A percentile compares a stretch with the other conserved stretches of the same genome.
Evolutionary conservation across 2,113 vertebrate genomes (phyloP).

Genomic region (Struthio camelus): DNA sequence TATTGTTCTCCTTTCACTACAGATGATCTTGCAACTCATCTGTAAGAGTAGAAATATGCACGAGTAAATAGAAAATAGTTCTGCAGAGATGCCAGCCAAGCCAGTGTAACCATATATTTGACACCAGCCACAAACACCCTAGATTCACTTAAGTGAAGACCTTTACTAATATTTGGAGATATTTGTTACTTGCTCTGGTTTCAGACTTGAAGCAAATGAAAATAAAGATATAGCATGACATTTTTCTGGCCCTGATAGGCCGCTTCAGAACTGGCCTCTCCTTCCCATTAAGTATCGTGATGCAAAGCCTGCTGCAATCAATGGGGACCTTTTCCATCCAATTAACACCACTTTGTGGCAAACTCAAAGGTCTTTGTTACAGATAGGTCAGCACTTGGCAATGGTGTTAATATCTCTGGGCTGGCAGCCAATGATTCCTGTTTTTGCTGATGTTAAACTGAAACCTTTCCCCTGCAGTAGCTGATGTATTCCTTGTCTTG

Average conservation of each 20-base stretch:
- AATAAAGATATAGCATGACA: not conserved
- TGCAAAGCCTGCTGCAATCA: not conserved
- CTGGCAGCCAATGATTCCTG: not conserved
- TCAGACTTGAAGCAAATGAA: not conserved
- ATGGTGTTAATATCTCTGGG: not conserved
- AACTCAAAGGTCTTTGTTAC: not conserved
- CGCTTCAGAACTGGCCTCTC: not conserved
- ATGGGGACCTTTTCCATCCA: not conserved
- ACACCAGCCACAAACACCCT: not conserved
- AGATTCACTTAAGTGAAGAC: not conserved
- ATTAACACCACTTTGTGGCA: not conserved
- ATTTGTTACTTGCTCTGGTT: not conserved
- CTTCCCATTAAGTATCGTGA: not conserved
- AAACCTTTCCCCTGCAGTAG: not conserved
- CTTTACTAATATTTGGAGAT: not conserved
- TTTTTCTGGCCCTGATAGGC: not conserved
- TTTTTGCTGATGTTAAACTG: not conserved
- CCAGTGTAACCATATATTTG: not conserved
- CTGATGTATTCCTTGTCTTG: not conserved
- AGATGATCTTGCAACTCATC: not conserved
- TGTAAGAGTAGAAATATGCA: not conserved
- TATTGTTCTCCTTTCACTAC: not conserved
- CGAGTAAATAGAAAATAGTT: not conserved
- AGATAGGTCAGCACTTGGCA: constrained; percentile 39
- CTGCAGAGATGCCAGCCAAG: not conserved